A percentile compares a stretch with the other conserved stretches of the same genome.
These are phyloP conservation scores for Eulithis testata DNA, from an alignment of 2,888 invertebrate genomes.

Conservation along the genomic window DNA sequence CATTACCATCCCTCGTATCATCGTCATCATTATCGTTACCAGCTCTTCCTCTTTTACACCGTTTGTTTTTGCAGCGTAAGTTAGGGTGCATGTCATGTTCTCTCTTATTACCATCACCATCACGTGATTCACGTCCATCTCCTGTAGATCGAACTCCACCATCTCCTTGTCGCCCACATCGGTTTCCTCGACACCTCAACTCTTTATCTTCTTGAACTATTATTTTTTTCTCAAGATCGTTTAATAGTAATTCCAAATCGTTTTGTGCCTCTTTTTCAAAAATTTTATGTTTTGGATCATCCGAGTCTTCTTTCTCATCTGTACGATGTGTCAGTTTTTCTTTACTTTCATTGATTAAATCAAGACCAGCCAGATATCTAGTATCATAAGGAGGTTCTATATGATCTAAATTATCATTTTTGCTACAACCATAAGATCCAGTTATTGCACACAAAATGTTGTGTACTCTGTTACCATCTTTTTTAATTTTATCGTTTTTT, in stretches of 20 bases:
- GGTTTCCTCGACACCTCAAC: slow-evolving; percentile 13
- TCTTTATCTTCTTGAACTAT: background rate
- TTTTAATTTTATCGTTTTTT: background rate
- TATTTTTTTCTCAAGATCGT: slow-evolving; percentile 40
- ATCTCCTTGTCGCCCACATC: slow-evolving; percentile 5
- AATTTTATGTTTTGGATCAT: slow-evolving; percentile 9
- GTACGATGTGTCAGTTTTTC: background rate
- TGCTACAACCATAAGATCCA: slow-evolving; percentile 12
- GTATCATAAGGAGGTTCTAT: slow-evolving; percentile 1
- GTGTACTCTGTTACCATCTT: background rate
- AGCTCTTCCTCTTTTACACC: slow-evolving; percentile 3
- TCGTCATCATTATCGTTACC: slow-evolving; percentile 2
- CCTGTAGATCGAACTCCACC: slow-evolving; percentile 7
- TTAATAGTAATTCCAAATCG: slow-evolving; percentile 41
- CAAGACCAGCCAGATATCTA: background rate
- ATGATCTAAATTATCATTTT: slow-evolving; percentile 3
- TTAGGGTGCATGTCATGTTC: background rate
- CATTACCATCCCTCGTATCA: background rate
- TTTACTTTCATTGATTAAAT: background rate
- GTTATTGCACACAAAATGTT: slow-evolving; percentile 18
- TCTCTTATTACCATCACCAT: slow-evolving; percentile 1
- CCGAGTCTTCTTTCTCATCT: background rate
- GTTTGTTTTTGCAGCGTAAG: slow-evolving; percentile 16
- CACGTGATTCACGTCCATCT: slow-evolving; percentile 24
- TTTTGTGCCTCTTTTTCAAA: slow-evolving; percentile 32